These are phyloP conservation scores for Tenthredo notha DNA, from an alignment of 2,888 invertebrate genomes.

Conservation along the genomic window DNA sequence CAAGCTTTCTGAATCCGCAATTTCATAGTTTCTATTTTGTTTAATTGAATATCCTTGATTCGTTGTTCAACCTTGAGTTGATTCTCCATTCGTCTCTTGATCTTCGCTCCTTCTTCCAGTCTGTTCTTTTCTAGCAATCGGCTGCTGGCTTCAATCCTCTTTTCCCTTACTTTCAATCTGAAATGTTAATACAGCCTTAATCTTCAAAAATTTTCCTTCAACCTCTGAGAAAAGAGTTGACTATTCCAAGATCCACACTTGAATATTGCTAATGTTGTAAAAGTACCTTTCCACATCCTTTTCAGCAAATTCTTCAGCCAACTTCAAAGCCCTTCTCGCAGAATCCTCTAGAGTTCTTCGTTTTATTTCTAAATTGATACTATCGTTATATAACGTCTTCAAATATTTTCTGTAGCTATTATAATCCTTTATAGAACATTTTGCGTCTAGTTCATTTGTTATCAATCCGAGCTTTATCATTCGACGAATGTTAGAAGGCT, in stretches of 20 bases:
- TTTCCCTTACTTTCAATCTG: slow-evolving; percentile 61
- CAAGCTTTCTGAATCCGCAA: slow-evolving; percentile 55
- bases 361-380: slow-evolving; percentile 66
- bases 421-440: slow-evolving; percentile 77
- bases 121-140: slow-evolving; percentile 53
- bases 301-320: slow-evolving; percentile 63
- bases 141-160: slow-evolving; percentile 33
- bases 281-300: slow-evolving; percentile 65
- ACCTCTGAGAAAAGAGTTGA: neutral
- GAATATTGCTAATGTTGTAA: neutral
- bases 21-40: slow-evolving; percentile 53
- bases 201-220: neutral
- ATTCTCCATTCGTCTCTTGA: slow-evolving; percentile 54
- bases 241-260: neutral
- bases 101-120: slow-evolving; percentile 55
- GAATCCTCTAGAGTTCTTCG: slow-evolving; percentile 54
- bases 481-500: slow-evolving; percentile 56
- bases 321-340: slow-evolving; percentile 63
- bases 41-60: slow-evolving; percentile 52
- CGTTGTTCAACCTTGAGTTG: slow-evolving; percentile 55
- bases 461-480: slow-evolving; percentile 72
- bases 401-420: slow-evolving; percentile 78
- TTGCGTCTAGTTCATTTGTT: slow-evolving; percentile 74
- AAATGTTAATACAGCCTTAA: neutral
- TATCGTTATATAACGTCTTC: slow-evolving; percentile 67